A percentile compares a stretch with the other conserved stretches of the same genome.
These are phyloP conservation scores for Kradibia gibbosae DNA, from an alignment of 1,140 invertebrate genomes.

Conservation along the genomic window DNA sequence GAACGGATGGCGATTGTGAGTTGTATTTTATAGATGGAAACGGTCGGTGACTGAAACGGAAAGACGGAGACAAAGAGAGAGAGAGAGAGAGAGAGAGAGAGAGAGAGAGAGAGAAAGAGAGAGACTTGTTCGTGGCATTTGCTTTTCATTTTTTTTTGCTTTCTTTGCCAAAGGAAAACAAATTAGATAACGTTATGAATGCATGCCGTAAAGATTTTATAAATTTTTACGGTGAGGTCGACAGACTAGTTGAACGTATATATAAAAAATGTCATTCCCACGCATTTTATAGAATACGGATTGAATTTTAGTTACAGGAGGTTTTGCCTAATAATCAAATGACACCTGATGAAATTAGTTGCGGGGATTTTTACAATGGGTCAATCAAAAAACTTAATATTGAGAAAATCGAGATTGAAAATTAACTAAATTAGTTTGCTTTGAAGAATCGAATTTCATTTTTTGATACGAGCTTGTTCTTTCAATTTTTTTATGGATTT, in stretches of 20 bases:
- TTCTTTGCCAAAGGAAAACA: neutral
- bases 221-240: neutral
- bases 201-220: neutral
- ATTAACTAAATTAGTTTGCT: conserved; percentile 51
- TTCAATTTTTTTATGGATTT: neutral
- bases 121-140: neutral
- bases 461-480: neutral
- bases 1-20: neutral
- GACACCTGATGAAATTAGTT: neutral
- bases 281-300: neutral
- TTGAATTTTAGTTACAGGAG: neutral
- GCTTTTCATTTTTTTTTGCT: neutral
- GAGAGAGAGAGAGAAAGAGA: neutral
- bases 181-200: neutral
- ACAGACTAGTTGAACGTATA: too few relatives aligned
- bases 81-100: too few relatives aligned
- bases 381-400: neutral
- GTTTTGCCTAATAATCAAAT: neutral
- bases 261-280: neutral
- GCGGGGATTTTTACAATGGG: neutral
- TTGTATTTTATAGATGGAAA: neutral
- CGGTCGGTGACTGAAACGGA: too few relatives aligned
- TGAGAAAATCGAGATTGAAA: neutral
- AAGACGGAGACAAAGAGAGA: too few relatives aligned
- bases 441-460: conserved; percentile 20